Evolutionary conservation across 2,888 invertebrate genomes (phyloP).

Genomic region (Digitonthophagus gazella): DNA sequence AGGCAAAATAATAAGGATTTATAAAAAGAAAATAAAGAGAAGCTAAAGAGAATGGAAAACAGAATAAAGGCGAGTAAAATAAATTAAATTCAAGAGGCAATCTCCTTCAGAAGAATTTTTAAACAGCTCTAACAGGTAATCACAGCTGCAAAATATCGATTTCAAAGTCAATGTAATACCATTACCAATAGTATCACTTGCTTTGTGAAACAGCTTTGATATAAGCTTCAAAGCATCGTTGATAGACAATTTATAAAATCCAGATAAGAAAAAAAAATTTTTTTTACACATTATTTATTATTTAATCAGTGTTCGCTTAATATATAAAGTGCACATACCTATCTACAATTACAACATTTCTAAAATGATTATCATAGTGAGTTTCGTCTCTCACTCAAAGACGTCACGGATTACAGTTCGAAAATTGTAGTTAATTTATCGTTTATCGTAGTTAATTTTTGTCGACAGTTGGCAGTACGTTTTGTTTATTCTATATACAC

Average conservation of each 20-base stretch:
- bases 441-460: neutral
- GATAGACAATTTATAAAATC: neutral
- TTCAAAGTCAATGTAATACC: too few species aligned
- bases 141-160: too few species aligned
- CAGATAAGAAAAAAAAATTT: neutral
- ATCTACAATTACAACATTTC: conserved; percentile 34
- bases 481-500: conserved; percentile 10
- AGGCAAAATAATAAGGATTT: too few species aligned
- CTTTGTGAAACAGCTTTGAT: too few species aligned
- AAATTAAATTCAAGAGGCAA: too few species aligned
- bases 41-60: too few species aligned
- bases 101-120: too few species aligned
- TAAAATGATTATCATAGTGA: conserved; percentile 33
- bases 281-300: conserved; percentile 1
- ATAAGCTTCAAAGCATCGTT: neutral
- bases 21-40: too few species aligned
- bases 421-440: neutral
- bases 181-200: too few species aligned
- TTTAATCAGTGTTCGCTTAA: conserved; percentile 35
- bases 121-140: too few species aligned
- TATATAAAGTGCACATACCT: conserved; percentile 37
- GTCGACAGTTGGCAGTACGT: conserved; percentile 11
- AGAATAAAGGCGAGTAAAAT: too few species aligned
- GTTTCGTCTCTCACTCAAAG: conserved; percentile 12
- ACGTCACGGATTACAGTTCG: conserved; percentile 1